phyloP scores from a whole-genome alignment of 2,797 vertebrate genomes.

The Sylvia borin region DNA sequence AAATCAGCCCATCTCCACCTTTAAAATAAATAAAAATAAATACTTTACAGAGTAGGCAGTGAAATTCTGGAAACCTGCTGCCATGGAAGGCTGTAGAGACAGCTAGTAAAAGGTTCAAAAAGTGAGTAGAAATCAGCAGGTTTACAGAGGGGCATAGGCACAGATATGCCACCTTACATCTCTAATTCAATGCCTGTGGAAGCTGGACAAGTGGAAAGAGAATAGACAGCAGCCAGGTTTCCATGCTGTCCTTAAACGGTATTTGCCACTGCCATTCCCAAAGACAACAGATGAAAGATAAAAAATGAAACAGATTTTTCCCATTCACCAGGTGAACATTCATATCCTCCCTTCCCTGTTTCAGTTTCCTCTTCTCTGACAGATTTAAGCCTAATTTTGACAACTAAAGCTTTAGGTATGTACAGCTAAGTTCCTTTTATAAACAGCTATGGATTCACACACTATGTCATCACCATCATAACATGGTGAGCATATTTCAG shows the following conservation, averaged over 20 bases:
- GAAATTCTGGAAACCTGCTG: background rate
- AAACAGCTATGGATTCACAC: background rate
- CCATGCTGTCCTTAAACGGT: background rate
- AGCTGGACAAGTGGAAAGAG: background rate
- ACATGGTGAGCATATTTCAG: background rate
- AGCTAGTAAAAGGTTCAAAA: background rate
- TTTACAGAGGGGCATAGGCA: background rate
- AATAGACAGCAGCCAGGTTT: background rate
- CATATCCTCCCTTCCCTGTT: background rate
- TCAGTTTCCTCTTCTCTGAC: background rate
- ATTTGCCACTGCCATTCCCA: background rate
- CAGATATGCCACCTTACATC: background rate
- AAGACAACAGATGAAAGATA: background rate
- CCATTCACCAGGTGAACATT: background rate
- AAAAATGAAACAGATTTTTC: background rate
- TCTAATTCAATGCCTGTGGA: background rate
- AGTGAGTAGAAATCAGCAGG: background rate
- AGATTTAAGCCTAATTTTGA: background rate
- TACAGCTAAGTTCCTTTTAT: background rate
- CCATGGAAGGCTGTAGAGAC: background rate
- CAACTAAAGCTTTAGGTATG: background rate
- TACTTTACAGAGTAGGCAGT: background rate
- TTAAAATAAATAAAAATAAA: background rate
- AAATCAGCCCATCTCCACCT: background rate
- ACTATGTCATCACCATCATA: rapidly evolving